Conservation (phyloP, 2,797 vertebrate genomes). For the Monodelphis domestica region DNA sequence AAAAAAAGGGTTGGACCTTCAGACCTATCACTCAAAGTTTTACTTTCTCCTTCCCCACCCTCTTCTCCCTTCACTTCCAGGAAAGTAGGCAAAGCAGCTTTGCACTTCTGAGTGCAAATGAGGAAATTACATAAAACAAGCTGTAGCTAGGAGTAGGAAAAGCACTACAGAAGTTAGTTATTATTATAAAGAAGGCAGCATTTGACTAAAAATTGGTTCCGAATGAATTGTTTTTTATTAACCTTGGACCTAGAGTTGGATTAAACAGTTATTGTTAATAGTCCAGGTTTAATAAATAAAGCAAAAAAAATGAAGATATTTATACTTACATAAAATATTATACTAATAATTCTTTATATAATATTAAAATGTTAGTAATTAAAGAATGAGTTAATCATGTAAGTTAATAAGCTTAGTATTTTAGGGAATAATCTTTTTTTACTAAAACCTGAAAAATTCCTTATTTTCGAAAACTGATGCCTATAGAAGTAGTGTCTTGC, state of each 20-base stretch:
- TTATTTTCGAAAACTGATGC: background rate
- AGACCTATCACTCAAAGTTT: background rate
- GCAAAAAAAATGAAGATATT: background rate
- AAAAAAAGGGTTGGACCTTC: background rate
- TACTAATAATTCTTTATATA: background rate
- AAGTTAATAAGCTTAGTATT: no score
- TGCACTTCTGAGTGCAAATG: background rate
- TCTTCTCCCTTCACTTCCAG: background rate
- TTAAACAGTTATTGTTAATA: background rate
- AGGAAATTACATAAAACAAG: background rate
- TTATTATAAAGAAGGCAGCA: background rate
- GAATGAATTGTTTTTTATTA: background rate
- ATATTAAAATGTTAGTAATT: background rate
- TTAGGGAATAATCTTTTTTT: background rate
- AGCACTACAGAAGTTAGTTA: background rate
- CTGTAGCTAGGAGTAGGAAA: background rate
- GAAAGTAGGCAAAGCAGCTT: background rate
- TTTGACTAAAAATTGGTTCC: background rate
- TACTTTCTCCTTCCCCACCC: background rate
- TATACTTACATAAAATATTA: background rate
- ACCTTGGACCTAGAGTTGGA: background rate
- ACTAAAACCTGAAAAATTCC: background rate
- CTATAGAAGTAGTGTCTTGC: background rate
- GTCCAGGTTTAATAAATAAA: background rate
- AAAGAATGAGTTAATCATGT: background rate